phyloP scores from a whole-genome alignment of 2,888 invertebrate species.

The Trisateles emortualis region DNA sequence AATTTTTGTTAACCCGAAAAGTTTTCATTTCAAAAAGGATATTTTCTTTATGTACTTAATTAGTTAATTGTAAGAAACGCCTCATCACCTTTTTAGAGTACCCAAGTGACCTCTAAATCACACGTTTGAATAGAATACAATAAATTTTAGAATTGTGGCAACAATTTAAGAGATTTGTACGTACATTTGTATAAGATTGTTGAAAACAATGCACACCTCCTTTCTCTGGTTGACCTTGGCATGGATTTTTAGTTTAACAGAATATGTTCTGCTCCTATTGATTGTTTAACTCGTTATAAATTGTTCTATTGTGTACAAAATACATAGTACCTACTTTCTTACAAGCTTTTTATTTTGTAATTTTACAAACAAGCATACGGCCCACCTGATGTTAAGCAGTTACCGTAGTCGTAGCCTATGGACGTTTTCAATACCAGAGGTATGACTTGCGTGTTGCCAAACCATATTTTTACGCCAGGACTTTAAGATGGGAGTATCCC shows the following conservation, averaged over 20 bases:
- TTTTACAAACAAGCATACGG: background rate
- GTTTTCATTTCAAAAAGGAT: too few relatives aligned
- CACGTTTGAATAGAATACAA: background rate
- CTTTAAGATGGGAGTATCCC: too few relatives aligned
- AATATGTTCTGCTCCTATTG: background rate
- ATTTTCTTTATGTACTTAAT: too few relatives aligned
- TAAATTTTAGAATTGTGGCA: background rate
- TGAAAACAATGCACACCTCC: background rate
- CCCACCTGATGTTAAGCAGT: too few relatives aligned
- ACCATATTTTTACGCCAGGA: too few relatives aligned
- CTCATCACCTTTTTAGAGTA: background rate
- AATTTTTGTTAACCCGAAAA: too few relatives aligned
- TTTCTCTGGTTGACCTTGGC: constrained; percentile 1
- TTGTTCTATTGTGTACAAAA: background rate
- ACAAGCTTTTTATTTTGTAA: background rate
- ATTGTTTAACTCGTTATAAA: background rate
- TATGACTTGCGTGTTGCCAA: too few relatives aligned
- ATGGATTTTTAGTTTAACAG: background rate
- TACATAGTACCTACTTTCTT: background rate
- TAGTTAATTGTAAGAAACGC: too few relatives aligned
- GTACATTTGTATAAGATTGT: background rate
- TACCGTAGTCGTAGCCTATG: too few relatives aligned
- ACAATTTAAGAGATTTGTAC: background rate
- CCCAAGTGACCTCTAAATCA: background rate
- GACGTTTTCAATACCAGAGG: too few relatives aligned